Conservation (phyloP, 2,888 invertebrate genomes). For the Metacarcinus magister region DNA sequence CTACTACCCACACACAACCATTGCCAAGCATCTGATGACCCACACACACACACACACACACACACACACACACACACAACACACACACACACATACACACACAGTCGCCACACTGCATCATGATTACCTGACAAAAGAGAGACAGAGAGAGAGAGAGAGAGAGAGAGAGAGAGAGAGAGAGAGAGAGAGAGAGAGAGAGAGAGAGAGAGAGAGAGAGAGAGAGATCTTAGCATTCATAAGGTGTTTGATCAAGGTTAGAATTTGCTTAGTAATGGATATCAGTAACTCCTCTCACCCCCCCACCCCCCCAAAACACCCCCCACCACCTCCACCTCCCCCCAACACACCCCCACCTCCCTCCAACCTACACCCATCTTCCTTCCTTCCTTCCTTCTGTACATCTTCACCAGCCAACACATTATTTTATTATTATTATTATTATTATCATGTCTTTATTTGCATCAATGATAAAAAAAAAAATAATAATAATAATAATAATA, state of each 20-base stretch:
- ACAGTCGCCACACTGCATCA: background rate
- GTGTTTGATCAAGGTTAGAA: background rate
- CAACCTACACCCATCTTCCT: no score
- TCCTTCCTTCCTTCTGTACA: background rate
- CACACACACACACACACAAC: constrained; percentile 22
- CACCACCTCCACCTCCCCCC: background rate
- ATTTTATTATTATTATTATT: no score
- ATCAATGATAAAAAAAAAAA: constrained; percentile 28
- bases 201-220: background rate
- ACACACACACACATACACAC: no score
- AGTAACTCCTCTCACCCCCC: background rate
- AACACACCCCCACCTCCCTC: background rate
- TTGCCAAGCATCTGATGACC: no score
- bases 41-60: background rate
- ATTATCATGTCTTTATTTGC: no score
- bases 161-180: background rate
- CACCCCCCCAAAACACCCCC: background rate
- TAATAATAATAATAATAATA: constrained; percentile 10
- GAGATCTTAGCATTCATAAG: background rate
- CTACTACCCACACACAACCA: background rate
- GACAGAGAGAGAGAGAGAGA: background rate
- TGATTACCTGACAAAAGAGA: background rate
- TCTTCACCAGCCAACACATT: background rate
- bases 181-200: background rate
- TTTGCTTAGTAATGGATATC: background rate